Percentiles rank a stretch among this genome's conserved stretches.
Evolutionary conservation across 2,888 invertebrate species (phyloP).

Genomic region (Eupithecia inturbata): DNA sequence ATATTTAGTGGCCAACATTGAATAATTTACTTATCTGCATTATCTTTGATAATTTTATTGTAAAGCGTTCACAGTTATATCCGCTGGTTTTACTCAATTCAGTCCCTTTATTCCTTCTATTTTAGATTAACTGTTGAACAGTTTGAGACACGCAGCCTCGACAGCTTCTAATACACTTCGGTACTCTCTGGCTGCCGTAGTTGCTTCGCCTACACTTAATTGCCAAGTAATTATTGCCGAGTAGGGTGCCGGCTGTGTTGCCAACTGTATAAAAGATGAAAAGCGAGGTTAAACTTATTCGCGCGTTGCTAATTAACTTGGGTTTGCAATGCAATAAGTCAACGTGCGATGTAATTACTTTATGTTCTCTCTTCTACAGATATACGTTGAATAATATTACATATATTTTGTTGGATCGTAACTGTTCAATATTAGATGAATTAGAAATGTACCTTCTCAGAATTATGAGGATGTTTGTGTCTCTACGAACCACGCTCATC

Average conservation of each 20-base stretch:
- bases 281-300: constrained; percentile 8
- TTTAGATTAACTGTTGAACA: constrained; percentile 5
- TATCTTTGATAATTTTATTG: no score
- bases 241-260: constrained; percentile 28
- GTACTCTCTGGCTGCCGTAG: constrained; percentile 24
- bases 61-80: no score
- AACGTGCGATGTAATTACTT: background rate
- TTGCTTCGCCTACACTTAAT: constrained; percentile 46
- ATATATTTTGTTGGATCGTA: background rate
- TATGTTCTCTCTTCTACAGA: background rate
- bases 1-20: no score
- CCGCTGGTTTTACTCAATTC: no score
- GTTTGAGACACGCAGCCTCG: constrained; percentile 33
- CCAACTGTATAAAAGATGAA: constrained; percentile 21
- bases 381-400: background rate
- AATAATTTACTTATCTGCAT: no score
- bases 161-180: constrained; percentile 41
- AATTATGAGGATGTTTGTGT: background rate
- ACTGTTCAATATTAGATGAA: background rate
- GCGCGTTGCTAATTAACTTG: constrained; percentile 3
- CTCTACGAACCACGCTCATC: background rate
- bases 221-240: constrained; percentile 50
- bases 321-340: background rate
- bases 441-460: background rate
- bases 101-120: background rate